phyloP scores from a whole-genome alignment of 2,797 vertebrate species.

The Leptatherina wallacei region DNA sequence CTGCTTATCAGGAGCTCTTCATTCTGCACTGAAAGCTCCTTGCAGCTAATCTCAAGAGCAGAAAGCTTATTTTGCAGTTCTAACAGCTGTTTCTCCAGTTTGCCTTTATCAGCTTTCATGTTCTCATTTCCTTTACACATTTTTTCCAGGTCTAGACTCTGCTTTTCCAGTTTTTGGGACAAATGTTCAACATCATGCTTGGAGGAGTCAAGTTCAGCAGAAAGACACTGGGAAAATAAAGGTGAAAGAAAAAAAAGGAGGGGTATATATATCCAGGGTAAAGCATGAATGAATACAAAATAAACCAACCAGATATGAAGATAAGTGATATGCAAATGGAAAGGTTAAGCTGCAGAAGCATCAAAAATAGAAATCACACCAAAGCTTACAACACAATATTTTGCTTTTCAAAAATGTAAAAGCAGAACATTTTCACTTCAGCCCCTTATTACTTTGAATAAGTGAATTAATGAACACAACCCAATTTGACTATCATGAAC shows the following conservation, averaged over 20 bases:
- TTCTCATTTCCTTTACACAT: slow-evolving; percentile 82
- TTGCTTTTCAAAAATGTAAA: slow-evolving; percentile 17
- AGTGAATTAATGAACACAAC: not conserved
- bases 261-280: slow-evolving; percentile 63
- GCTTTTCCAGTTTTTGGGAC: slow-evolving; percentile 89
- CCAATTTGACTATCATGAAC: too few species aligned
- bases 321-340: slow-evolving; percentile 69
- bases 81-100: slow-evolving; percentile 81
- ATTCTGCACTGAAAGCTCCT: slow-evolving; percentile 78
- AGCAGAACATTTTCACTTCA: slow-evolving; percentile 65
- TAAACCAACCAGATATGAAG: slow-evolving; percentile 83
- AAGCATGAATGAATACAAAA: slow-evolving; percentile 86
- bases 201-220: slow-evolving; percentile 92
- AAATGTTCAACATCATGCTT: slow-evolving; percentile 90
- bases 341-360: slow-evolving; percentile 76
- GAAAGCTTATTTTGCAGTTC: slow-evolving; percentile 80
- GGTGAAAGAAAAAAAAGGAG: slow-evolving; percentile 70
- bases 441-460: not conserved
- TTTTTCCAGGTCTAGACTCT: slow-evolving; percentile 88
- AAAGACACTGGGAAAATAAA: slow-evolving; percentile 91
- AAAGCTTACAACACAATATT: slow-evolving; percentile 44
- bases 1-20: slow-evolving; percentile 81
- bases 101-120: slow-evolving; percentile 84
- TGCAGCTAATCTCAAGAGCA: slow-evolving; percentile 77
- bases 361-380: slow-evolving; percentile 53